phyloP scores from a whole-genome alignment of 2,888 invertebrate species.

The Amorpha juglandis region DNA sequence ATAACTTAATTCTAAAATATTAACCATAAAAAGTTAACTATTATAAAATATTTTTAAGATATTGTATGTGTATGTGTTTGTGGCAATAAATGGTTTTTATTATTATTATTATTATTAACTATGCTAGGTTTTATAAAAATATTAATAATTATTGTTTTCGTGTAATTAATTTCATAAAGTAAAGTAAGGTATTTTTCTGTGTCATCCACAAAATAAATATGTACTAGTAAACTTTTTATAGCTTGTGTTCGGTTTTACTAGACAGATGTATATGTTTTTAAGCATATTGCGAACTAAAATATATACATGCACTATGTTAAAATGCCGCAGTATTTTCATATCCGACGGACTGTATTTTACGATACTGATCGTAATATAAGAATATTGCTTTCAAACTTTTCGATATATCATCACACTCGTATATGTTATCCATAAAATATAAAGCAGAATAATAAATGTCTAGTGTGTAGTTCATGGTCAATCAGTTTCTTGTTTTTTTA shows the following conservation, averaged over 20 bases:
- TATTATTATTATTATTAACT: too few species aligned
- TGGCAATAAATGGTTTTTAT: too few species aligned
- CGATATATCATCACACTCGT: constrained; percentile 4
- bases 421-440: background rate
- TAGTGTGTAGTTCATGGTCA: background rate
- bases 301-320: constrained; percentile 11
- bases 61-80: too few species aligned
- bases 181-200: too few species aligned
- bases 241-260: background rate
- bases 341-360: constrained; percentile 15
- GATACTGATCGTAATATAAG: constrained; percentile 12
- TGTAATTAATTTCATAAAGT: background rate
- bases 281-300: constrained; percentile 1
- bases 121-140: too few species aligned
- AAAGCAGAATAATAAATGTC: background rate
- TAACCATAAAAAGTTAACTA: too few species aligned
- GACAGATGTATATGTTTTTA: background rate
- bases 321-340: constrained; percentile 3
- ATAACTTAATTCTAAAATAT: too few species aligned
- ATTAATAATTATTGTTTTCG: background rate
- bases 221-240: background rate
- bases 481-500: background rate
- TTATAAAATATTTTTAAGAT: too few species aligned
- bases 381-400: constrained; percentile 11
- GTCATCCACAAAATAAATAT: background rate